These are phyloP conservation scores for Netelia fuscicornis DNA, from an alignment of 2,888 invertebrate genomes.

Conservation along the genomic window DNA sequence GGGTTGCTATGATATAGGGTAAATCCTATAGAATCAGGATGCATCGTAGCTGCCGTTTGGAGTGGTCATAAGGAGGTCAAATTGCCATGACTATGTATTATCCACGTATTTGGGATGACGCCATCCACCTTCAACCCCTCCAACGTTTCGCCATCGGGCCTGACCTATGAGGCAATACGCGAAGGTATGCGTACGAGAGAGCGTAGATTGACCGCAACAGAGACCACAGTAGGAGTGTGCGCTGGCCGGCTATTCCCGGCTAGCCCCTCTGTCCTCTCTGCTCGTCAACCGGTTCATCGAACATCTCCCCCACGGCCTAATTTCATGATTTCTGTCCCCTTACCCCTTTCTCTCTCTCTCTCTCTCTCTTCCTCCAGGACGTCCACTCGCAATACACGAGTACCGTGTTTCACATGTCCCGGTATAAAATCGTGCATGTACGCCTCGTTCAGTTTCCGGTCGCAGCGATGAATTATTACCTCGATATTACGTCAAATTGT, in stretches of 20 bases:
- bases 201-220: conserved; percentile 57
- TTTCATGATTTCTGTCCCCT: conserved; percentile 46
- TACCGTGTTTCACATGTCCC: background rate
- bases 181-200: conserved; percentile 55
- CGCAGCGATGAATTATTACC: background rate
- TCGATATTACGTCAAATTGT: conserved; percentile 4
- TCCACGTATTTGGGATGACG: conserved; percentile 60
- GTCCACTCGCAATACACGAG: conserved; percentile 18
- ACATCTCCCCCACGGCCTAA: conserved; percentile 52
- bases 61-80: conserved; percentile 57
- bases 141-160: conserved; percentile 3
- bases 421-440: background rate
- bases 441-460: background rate
- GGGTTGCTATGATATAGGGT: background rate
- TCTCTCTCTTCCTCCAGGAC: background rate
- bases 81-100: conserved; percentile 61
- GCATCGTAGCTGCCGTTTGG: background rate
- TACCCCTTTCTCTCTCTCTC: background rate
- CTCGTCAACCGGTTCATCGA: conserved; percentile 61
- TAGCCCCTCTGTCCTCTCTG: conserved; percentile 2
- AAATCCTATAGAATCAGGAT: background rate
- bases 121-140: conserved; percentile 10
- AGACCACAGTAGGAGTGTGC: conserved; percentile 17
- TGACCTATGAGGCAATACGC: conserved; percentile 54
- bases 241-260: background rate